Evolutionary conservation across 2,797 vertebrate genomes (phyloP), one percentile per base, ranked within the genome.

Genomic region (Sebastes iracundus): DNA sequence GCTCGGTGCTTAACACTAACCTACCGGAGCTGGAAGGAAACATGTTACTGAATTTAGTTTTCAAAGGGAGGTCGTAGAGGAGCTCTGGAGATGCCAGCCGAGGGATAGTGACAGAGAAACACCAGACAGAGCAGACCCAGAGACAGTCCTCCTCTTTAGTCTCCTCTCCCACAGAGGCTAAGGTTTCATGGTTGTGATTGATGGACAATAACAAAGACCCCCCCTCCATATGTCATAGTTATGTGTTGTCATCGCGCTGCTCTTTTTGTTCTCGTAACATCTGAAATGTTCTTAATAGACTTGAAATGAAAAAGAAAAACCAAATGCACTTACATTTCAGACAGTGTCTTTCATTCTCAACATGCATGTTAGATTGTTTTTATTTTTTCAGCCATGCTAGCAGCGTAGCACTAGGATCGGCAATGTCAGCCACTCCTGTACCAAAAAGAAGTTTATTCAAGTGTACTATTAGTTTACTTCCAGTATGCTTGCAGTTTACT

Each of bases 101-200:
- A 38, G 20, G 75, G 35, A 82, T 16, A 52, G 79, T 58, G 90
- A 90, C 66, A 61, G 75, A 89, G 60, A 87, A 85, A 83, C 63
- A 80, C 20, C 86, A 84, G 87, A 84, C 77, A 69, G 80, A 28
- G 85, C 49, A 75, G 81, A 76, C 20, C 16, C 74, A 82, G 81
- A 67, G 68, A 73, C 70, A 33, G 79, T 53, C 67, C 52, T 65
- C 42, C 42, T 80, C 64, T 81, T 77, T 67, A 32, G 77, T 83
- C 72, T 66, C 66, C 65, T 87, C 83, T 89, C 86, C 81, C 82
- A 76, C 79, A 62, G 79, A 78, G 88, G 88, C 70, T 91, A 70
- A 38, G n/a, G 81, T 92, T 92, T 93, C 94, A 72, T 84, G 79
- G 77, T 66, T 81, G 70, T 88, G 90, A 94, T 85, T 92, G 92